A percentile compares a stretch with the other conserved stretches of the same genome.
Evolutionary conservation across 2,113 vertebrate species (phyloP).

Genomic region (Oryctolagus cuniculus): mOryCun1.1 NC_091447.1:10522501-10523000

Average conservation of each 20-base stretch:
- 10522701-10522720: not conserved
- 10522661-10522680: no score
- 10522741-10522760: not conserved
- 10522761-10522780: not conserved
- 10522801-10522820: not conserved
- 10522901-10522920: no score
- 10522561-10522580: no score
- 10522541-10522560: no score
- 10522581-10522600: no score
- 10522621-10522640: no score
- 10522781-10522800: not conserved
- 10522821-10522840: not conserved
- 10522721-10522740: not conserved
- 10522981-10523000: not conserved
- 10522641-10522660: no score
- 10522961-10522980: not conserved
- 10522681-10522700: not conserved
- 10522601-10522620: no score
- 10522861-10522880: not conserved
- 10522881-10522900: not conserved
- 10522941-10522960: no score
- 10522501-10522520: no score
- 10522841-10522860: not conserved
- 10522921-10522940: not conserved
- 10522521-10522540: no score